Evolutionary conservation across 2,797 vertebrate species (phyloP).

Genomic region (Macrochelys suwanniensis): DNA sequence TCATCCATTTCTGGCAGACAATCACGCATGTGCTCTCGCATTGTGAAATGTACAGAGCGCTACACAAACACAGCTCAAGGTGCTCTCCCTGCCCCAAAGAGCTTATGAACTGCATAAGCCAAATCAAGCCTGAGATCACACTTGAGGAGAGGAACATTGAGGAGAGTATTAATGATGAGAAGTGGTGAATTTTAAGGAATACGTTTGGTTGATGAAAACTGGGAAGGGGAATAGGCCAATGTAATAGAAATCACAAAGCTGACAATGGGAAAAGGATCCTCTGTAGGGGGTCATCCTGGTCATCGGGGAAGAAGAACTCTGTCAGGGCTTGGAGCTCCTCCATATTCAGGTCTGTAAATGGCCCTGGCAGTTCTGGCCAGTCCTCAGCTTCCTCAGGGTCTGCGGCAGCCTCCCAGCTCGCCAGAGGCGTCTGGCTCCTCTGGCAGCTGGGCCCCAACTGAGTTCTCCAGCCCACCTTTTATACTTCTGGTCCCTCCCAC

Average conservation of each 20-base stretch:
- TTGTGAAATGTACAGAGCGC: neutral
- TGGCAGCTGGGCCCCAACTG: too few species aligned
- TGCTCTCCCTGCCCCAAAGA: neutral
- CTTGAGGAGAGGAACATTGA: neutral
- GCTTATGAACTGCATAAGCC: neutral
- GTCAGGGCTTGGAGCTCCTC: too few species aligned
- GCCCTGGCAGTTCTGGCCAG: too few species aligned
- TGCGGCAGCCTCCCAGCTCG: too few species aligned
- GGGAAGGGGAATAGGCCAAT: neutral
- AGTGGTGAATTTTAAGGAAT: neutral
- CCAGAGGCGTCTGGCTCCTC: too few species aligned
- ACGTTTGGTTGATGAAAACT: neutral
- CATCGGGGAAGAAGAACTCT: too few species aligned
- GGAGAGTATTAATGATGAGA: neutral
- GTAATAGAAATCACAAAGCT: too few species aligned
- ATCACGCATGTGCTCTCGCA: accelerated
- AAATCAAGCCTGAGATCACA: neutral
- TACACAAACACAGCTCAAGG: neutral
- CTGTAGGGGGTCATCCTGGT: too few species aligned
- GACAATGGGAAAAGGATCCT: neutral
- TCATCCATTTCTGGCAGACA: neutral
- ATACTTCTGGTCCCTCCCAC: too few species aligned
- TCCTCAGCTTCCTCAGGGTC: too few species aligned
- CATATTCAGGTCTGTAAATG: too few species aligned
- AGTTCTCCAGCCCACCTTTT: too few species aligned